These are phyloP conservation scores for Salvelinus namaycush DNA, from an alignment of 2,113 vertebrate species.

Conservation along the genomic window DNA sequence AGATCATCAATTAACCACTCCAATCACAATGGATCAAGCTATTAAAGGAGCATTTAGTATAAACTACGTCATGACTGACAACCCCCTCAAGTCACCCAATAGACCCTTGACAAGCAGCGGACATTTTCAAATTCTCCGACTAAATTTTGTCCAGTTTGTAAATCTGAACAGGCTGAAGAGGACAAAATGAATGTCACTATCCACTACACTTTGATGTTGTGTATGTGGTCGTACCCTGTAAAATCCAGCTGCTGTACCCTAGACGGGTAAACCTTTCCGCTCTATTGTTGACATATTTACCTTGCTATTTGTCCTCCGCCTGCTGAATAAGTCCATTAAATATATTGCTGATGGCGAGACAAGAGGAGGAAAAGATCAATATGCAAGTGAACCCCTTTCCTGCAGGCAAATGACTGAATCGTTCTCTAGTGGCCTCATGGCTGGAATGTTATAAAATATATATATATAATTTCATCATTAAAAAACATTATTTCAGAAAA, in stretches of 20 bases:
- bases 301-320: slow-evolving; percentile 48
- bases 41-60: slow-evolving; percentile 61
- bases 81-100: too few species aligned
- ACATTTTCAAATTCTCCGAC: slow-evolving; percentile 32
- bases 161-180: slow-evolving; percentile 24
- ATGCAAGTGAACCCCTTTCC: too few species aligned
- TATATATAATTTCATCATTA: too few species aligned
- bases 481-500: too few species aligned
- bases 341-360: too few species aligned
- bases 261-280: slow-evolving; percentile 53
- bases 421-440: too few species aligned
- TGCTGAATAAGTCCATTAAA: too few species aligned
- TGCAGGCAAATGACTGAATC: too few species aligned
- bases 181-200: slow-evolving; percentile 55
- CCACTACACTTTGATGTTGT: slow-evolving; percentile 29
- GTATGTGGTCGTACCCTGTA: slow-evolving; percentile 52
- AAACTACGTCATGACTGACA: slow-evolving; percentile 29
- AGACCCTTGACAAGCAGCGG: too few species aligned
- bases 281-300: slow-evolving; percentile 69
- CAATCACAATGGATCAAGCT: slow-evolving; percentile 69
- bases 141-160: slow-evolving; percentile 35
- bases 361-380: too few species aligned
- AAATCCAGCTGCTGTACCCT: slow-evolving; percentile 52
- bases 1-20: slow-evolving; percentile 71
- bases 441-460: too few species aligned